Evolutionary conservation across 53 echinoderm and acorn worm genomes (phyloP).

Genomic region (Astropecten irregularis): DNA sequence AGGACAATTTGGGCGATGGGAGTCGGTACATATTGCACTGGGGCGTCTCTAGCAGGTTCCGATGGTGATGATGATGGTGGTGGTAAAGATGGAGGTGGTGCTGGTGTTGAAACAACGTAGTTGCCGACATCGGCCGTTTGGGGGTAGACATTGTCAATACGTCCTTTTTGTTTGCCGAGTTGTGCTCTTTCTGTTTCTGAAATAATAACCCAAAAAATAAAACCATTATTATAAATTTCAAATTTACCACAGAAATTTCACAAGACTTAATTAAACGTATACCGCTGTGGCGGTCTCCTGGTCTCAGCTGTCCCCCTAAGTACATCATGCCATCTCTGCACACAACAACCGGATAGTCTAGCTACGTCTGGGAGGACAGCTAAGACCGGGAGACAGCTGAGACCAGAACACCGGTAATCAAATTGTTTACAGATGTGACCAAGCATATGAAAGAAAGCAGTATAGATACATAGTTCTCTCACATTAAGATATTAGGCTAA

Average conservation of each 20-base stretch:
- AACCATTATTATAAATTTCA: neutral
- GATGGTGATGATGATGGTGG: neutral
- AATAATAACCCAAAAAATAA: neutral
- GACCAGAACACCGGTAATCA: too few species aligned
- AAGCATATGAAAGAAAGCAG: too few species aligned
- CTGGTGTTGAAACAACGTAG: neutral
- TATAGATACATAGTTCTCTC: too few species aligned
- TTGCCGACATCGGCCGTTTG: slow-evolving; percentile 47
- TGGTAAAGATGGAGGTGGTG: neutral
- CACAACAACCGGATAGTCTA: too few species aligned
- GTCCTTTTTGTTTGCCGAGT: neutral
- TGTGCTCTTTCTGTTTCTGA: neutral
- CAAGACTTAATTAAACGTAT: neutral
- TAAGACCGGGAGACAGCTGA: too few species aligned
- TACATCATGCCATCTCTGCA: too few species aligned
- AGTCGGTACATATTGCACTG: slow-evolving; percentile 53
- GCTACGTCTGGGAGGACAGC: too few species aligned
- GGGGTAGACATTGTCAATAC: slow-evolving; percentile 44
- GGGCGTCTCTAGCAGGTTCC: neutral
- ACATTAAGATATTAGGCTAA: too few species aligned
- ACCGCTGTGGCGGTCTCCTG: neutral
- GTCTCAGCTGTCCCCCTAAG: neutral
- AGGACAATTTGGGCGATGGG: slow-evolving; percentile 46
- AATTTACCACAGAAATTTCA: neutral
- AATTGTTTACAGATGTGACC: too few species aligned